These are phyloP conservation scores for Pristionchus maxplancki DNA, from an alignment of 2,888 invertebrate genomes.

Conservation along the genomic window DNA sequence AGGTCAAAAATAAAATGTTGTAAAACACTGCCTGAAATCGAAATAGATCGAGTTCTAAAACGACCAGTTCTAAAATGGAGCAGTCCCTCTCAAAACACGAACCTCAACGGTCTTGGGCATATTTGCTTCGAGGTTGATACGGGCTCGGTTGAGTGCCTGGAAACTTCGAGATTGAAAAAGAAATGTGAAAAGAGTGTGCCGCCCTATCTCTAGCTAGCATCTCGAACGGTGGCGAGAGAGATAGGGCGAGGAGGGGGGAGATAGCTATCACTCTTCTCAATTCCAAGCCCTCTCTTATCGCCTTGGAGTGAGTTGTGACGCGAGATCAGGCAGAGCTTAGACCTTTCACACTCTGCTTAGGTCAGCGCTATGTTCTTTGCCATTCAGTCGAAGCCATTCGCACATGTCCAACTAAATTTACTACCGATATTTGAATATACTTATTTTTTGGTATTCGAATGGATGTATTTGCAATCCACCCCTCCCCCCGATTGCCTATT, in stretches of 20 bases:
- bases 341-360: background rate
- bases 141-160: background rate
- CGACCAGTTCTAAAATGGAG: too few species aligned
- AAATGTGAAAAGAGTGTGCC: background rate
- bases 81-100: too few species aligned
- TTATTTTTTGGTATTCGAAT: too few species aligned
- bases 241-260: background rate
- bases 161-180: background rate
- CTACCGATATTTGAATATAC: too few species aligned
- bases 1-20: too few species aligned
- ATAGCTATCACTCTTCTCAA: constrained; percentile 4
- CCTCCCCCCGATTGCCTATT: too few species aligned
- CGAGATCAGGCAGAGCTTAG: background rate
- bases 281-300: constrained; percentile 22
- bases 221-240: background rate
- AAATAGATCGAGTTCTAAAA: too few species aligned
- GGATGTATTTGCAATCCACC: too few species aligned
- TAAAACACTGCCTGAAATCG: too few species aligned
- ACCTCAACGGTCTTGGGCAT: background rate
- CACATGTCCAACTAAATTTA: too few species aligned
- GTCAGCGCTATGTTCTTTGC: too few species aligned
- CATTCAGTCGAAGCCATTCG: too few species aligned
- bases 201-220: background rate
- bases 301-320: background rate
- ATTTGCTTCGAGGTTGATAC: background rate